Percentiles rank a stretch among this genome's conserved stretches.
These are phyloP conservation scores for Spilarctia lutea DNA, from an alignment of 2,888 invertebrate species.

Conservation along the genomic window DNA sequence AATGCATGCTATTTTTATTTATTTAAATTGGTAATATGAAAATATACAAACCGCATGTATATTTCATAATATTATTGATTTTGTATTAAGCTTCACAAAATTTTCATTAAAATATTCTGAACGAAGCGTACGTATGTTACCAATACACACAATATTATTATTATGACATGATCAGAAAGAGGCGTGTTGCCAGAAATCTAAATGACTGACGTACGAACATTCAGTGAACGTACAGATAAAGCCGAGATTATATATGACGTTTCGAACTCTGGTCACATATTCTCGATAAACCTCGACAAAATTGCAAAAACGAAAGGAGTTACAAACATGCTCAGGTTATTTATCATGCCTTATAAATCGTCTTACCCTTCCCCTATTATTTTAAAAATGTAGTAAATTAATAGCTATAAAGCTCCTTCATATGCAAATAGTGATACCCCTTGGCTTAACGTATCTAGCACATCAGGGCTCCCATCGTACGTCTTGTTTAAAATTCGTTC, in stretches of 20 bases:
- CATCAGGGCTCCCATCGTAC: constrained; percentile 71
- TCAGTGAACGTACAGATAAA: constrained; percentile 14
- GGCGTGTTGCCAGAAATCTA: not conserved
- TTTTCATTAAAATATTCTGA: not conserved
- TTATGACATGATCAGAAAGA: not conserved
- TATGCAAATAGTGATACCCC: constrained; percentile 77
- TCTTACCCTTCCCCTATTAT: constrained; percentile 51
- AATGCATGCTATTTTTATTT: not conserved
- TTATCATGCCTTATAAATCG: constrained; percentile 45
- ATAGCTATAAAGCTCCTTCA: constrained; percentile 69
- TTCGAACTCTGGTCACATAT: constrained; percentile 31
- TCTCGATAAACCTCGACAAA: constrained; percentile 36
- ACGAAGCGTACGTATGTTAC: not conserved
- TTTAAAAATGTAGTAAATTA: constrained; percentile 58
- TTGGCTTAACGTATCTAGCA: constrained; percentile 68
- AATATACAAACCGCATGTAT: not conserved
- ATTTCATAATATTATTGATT: not conserved
- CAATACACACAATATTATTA: not conserved
- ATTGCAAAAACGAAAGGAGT: constrained; percentile 37
- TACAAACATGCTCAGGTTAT: constrained; percentile 41
- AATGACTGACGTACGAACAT: constrained; percentile 4
- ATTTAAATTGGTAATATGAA: not conserved
- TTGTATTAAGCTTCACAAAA: not conserved
- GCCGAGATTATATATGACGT: constrained; percentile 26
- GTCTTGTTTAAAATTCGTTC: constrained; percentile 82